phyloP scores from a whole-genome alignment of 2,888 invertebrate genomes.

The Tenthredo scrophulariae region DNA sequence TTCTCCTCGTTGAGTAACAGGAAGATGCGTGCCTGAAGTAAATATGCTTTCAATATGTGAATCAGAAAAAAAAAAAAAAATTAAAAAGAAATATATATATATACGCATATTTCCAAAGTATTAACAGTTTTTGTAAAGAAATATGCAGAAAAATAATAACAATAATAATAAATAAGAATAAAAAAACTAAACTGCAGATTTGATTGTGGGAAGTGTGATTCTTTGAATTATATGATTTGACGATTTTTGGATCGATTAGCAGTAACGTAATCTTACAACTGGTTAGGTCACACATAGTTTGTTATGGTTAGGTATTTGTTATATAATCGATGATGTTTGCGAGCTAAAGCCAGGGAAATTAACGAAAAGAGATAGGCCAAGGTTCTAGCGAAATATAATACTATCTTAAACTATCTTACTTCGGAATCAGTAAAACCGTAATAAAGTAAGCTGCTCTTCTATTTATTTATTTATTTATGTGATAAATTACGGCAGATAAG shows the following conservation, averaged over 20 bases:
- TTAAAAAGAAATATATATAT: neutral
- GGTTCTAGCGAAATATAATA: slow-evolving; percentile 15
- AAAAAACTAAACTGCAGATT: neutral
- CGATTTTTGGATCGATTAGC: slow-evolving; percentile 1
- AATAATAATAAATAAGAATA: neutral
- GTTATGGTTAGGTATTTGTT: slow-evolving; percentile 27
- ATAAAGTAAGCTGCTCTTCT: slow-evolving; percentile 49
- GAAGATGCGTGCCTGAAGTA: slow-evolving; percentile 25
- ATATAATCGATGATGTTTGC: slow-evolving; percentile 27
- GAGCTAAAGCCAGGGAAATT: slow-evolving; percentile 32
- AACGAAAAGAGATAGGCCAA: neutral
- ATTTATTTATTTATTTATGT: slow-evolving; percentile 63
- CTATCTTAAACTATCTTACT: slow-evolving; percentile 39
- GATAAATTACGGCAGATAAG: slow-evolving; percentile 55
- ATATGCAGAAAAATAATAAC: neutral
- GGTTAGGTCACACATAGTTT: slow-evolving; percentile 14
- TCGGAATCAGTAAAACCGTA: slow-evolving; percentile 36
- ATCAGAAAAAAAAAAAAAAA: neutral
- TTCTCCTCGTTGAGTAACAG: slow-evolving; percentile 15
- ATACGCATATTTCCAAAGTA: slow-evolving; percentile 22
- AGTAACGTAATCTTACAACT: slow-evolving; percentile 31
- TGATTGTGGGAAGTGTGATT: slow-evolving; percentile 16
- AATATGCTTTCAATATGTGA: slow-evolving; percentile 38
- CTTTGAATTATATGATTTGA: slow-evolving; percentile 26
- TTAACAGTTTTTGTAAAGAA: neutral